These are phyloP conservation scores for Pterocles orientalis DNA, from an alignment of 2,113 vertebrate genomes.

Conservation along the genomic window DNA sequence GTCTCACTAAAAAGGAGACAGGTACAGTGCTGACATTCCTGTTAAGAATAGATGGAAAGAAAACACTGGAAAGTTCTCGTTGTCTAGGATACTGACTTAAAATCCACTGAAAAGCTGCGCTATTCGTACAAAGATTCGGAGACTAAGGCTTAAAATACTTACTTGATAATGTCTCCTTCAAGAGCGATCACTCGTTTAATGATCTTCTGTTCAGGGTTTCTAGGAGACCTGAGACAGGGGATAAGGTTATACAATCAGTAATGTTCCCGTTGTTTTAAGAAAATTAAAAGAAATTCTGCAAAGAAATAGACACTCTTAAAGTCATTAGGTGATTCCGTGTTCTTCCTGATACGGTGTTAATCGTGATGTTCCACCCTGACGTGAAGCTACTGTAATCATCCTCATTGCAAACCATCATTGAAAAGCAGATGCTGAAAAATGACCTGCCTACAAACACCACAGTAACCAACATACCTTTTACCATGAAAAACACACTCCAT, in stretches of 20 bases:
- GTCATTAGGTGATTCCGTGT: slow-evolving; percentile 7
- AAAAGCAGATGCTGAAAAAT: not conserved
- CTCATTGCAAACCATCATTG: not conserved
- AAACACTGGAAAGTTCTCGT: slow-evolving; percentile 39
- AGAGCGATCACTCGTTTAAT: slow-evolving; percentile 97
- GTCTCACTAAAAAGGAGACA: slow-evolving; percentile 31
- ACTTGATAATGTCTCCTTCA: slow-evolving; percentile 97
- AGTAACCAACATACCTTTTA: not conserved
- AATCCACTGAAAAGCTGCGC: slow-evolving; percentile 29
- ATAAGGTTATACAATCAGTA: slow-evolving; percentile 68
- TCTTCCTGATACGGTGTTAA: slow-evolving; percentile 16
- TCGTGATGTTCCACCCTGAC: not conserved
- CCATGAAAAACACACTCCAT: not conserved
- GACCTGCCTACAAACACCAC: not conserved
- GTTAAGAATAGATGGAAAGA: slow-evolving; percentile 24
- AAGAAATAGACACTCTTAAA: slow-evolving; percentile 33
- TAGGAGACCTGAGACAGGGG: slow-evolving; percentile 86
- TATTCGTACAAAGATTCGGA: slow-evolving; percentile 14
- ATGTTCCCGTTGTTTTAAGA: slow-evolving; percentile 53
- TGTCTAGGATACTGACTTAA: slow-evolving; percentile 60
- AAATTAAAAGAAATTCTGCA: slow-evolving; percentile 55
- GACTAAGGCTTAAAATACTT: slow-evolving; percentile 60
- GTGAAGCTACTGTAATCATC: not conserved
- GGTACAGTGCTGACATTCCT: slow-evolving; percentile 16
- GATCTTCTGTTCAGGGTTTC: slow-evolving; percentile 97